Percentiles rank a stretch among this genome's conserved stretches.
Evolutionary conservation across 2,888 invertebrate species (phyloP).

Genomic region (Galeruca laticollis): DNA sequence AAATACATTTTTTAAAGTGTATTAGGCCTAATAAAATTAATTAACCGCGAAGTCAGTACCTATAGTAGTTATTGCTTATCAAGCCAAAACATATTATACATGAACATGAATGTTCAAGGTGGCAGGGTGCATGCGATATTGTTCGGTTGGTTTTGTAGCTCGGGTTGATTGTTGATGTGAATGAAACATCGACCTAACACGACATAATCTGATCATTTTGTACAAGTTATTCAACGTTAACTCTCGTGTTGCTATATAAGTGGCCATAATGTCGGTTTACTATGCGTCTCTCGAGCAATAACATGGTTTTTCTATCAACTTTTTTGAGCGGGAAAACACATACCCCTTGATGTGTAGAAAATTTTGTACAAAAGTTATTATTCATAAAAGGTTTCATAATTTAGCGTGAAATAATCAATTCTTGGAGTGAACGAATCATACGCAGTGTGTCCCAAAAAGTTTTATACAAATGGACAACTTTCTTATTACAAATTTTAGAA

Average conservation of each 20-base stretch:
- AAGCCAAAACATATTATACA: constrained; percentile 32
- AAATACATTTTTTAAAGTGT: constrained; percentile 21
- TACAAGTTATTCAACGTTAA: constrained; percentile 23
- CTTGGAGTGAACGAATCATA: too few species aligned
- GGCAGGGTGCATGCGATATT: constrained; percentile 27
- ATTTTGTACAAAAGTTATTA: too few species aligned
- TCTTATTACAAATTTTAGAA: too few species aligned
- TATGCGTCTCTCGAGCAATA: not conserved
- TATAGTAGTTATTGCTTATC: constrained; percentile 27
- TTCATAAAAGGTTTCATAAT: too few species aligned
- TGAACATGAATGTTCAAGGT: constrained; percentile 32
- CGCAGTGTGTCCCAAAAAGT: too few species aligned
- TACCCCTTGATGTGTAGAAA: too few species aligned
- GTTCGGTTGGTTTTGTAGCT: constrained; percentile 24
- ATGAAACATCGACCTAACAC: constrained; percentile 28
- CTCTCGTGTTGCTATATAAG: constrained; percentile 3
- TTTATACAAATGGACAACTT: too few species aligned
- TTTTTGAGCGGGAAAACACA: too few species aligned
- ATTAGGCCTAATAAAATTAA: constrained; percentile 21
- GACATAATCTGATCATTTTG: constrained; percentile 32
- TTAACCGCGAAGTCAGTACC: constrained; percentile 15
- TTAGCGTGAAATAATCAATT: too few species aligned
- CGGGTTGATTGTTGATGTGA: constrained; percentile 24
- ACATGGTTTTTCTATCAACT: not conserved
- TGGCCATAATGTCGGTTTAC: not conserved